These are phyloP conservation scores for Trilocha varians DNA, from an alignment of 2,888 invertebrate genomes.

Conservation along the genomic window DNA sequence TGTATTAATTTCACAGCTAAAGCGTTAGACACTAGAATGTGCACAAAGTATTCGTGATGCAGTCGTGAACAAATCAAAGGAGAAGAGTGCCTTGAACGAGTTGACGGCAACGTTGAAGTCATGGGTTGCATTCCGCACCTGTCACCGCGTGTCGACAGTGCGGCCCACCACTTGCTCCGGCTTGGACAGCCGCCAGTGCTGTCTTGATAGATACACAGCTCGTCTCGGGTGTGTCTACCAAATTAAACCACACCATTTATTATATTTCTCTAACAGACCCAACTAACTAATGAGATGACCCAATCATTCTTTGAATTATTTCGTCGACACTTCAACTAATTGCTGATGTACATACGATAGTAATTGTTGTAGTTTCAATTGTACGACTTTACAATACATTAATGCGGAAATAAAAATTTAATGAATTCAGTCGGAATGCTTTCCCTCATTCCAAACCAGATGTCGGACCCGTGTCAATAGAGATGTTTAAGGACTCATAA, in stretches of 20 bases:
- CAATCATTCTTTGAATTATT: conserved; percentile 18
- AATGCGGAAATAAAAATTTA: background rate
- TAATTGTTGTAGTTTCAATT: no score
- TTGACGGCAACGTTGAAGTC: conserved; percentile 48
- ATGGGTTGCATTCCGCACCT: conserved; percentile 70
- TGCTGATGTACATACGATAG: background rate
- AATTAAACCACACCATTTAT: conserved; percentile 71
- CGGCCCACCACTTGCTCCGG: conserved; percentile 65
- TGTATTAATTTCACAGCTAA: no score
- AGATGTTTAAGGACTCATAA: conserved; percentile 66
- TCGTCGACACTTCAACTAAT: background rate
- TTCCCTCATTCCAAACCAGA: conserved; percentile 43
- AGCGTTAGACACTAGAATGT: no score
- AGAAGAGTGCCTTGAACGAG: conserved; percentile 30
- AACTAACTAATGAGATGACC: conserved; percentile 50
- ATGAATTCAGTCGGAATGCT: conserved; percentile 11
- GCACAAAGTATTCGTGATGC: conserved; percentile 5
- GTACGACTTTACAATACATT: background rate
- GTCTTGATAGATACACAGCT: conserved; percentile 60
- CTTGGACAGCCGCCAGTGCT: conserved; percentile 63
- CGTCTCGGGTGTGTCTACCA: conserved; percentile 68
- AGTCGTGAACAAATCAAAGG: conserved; percentile 35
- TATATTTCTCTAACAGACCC: conserved; percentile 60
- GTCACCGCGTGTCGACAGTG: conserved; percentile 59
- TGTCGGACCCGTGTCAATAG: conserved; percentile 65